A percentile compares a stretch with the other conserved stretches of the same genome.
Conservation (phyloP, 2,113 vertebrate species). For the Cynocephalus volans region DNA sequence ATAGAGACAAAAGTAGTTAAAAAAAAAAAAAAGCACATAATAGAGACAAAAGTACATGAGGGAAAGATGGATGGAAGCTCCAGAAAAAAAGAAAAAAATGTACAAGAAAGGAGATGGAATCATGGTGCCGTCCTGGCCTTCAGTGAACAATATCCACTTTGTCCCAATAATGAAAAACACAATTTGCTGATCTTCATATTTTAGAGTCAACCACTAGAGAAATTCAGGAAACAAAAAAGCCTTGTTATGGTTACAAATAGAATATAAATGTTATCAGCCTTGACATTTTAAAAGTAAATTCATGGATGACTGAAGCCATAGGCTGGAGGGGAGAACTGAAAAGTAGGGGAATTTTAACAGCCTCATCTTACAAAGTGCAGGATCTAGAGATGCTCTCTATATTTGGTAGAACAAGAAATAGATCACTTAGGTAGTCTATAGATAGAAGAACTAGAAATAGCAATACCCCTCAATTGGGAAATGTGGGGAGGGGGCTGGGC, state of each 20-base stretch:
- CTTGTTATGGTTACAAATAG: not conserved
- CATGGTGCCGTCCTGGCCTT: not conserved
- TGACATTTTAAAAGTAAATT: conserved; percentile 8
- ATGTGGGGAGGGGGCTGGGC: no score
- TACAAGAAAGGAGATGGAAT: not conserved
- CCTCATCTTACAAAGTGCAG: not conserved
- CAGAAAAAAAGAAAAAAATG: fast-evolving
- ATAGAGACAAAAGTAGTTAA: no score
- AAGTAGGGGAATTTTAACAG: not conserved
- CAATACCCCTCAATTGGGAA: not conserved
- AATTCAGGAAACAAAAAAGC: not conserved
- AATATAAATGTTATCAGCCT: not conserved
- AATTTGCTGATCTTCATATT: not conserved
- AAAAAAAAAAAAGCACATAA: not conserved
- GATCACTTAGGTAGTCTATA: not conserved
- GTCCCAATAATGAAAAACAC: not conserved
- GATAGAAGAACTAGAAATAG: not conserved
- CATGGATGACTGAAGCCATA: not conserved
- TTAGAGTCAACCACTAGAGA: not conserved
- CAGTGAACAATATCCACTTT: not conserved
- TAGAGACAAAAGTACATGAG: not conserved
- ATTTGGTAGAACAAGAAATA: conserved; percentile 46
- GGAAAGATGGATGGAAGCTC: not conserved
- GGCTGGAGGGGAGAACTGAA: not conserved
- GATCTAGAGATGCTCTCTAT: not conserved